Conservation (phyloP, 2,797 vertebrate species). For the Enteromius viviparus region DNA sequence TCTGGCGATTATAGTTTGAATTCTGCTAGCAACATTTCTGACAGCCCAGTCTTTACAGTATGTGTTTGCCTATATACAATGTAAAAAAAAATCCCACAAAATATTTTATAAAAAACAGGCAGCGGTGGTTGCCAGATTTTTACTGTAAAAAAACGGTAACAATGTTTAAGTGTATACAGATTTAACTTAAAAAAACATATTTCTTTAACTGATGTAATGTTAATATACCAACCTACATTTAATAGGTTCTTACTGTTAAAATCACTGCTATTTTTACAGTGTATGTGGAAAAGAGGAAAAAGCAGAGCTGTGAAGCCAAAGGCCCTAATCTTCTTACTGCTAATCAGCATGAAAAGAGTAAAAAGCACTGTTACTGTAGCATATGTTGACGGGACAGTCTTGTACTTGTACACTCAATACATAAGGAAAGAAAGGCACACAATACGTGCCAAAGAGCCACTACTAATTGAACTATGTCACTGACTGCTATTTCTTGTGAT, state of each 20-base stretch:
- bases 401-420: slow-evolving; percentile 18
- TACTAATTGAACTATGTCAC: neutral
- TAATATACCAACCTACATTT: too few relatives aligned
- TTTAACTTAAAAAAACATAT: too few relatives aligned
- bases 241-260: too few relatives aligned
- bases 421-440: slow-evolving; percentile 12
- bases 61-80: slow-evolving; percentile 36
- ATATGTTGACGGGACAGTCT: slow-evolving; percentile 39
- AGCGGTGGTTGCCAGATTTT: too few relatives aligned
- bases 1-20: neutral
- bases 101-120: too few relatives aligned
- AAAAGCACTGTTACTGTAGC: slow-evolving; percentile 67
- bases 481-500: neutral
- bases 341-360: slow-evolving; percentile 69
- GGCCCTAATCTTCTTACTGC: slow-evolving; percentile 72
- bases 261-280: neutral
- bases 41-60: neutral
- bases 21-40: neutral
- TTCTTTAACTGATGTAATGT: too few relatives aligned
- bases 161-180: too few relatives aligned
- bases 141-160: too few relatives aligned
- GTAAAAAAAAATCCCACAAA: too few relatives aligned
- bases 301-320: slow-evolving; percentile 74
- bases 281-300: slow-evolving; percentile 45
- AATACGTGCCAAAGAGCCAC: neutral